These are phyloP conservation scores for Octonoba sinensis DNA, from an alignment of 2,888 invertebrate genomes.

Conservation along the genomic window DNA sequence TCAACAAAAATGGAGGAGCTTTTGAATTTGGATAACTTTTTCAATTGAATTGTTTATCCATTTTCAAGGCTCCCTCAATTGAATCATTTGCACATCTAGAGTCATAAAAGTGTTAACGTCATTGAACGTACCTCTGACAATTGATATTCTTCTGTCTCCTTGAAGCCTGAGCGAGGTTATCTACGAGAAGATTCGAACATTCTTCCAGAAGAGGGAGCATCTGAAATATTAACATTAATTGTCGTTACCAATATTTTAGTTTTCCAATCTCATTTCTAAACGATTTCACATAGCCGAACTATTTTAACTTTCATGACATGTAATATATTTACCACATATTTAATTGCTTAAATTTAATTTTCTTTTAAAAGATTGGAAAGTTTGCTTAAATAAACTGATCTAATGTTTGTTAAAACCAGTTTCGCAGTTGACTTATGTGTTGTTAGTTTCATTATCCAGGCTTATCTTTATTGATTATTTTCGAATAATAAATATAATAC, in stretches of 20 bases:
- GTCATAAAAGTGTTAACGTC: background rate
- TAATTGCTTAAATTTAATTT: background rate
- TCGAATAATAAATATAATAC: too few relatives aligned
- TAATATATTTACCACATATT: too few relatives aligned
- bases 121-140: slow-evolving; percentile 41
- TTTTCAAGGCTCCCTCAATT: background rate
- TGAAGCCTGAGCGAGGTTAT: slow-evolving; percentile 17
- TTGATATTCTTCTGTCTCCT: slow-evolving; percentile 5
- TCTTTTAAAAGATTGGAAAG: background rate
- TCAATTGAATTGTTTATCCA: background rate
- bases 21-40: background rate
- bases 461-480: too few relatives aligned
- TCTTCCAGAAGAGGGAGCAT: slow-evolving; percentile 45
- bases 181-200: slow-evolving; percentile 23
- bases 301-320: too few relatives aligned
- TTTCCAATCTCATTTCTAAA: background rate
- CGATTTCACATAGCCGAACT: background rate
- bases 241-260: too few relatives aligned
- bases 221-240: background rate
- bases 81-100: background rate
- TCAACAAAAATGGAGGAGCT: background rate
- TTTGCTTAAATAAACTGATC: background rate
- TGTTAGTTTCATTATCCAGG: too few relatives aligned
- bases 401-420: too few relatives aligned
- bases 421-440: too few relatives aligned